Evolutionary conservation across 2,797 vertebrate genomes (phyloP), one percentile per base, ranked within the genome.

Genomic region (Anguilla marmorata): DNA sequence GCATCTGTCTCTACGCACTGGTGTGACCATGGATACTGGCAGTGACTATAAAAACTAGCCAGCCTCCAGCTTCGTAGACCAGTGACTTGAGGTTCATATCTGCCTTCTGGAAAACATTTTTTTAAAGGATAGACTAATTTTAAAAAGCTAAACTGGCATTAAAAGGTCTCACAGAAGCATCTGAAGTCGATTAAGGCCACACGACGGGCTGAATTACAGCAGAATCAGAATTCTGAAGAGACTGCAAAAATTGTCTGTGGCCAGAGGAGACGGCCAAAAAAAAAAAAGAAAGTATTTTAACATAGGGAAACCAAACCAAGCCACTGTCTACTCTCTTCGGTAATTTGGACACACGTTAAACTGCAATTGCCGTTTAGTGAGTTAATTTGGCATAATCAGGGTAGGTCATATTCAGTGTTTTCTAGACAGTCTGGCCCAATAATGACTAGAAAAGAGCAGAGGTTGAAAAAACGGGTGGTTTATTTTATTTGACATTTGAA

Each of bases 161-260:
- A 88, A 89, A 87, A 76, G 74, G 83, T 69, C 87, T 90, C 88
- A 87, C 69, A 86, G 52, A 90, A 56, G 72, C 90, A 92, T 88
- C 89, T 90, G 92, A 88, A 58, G 89, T 88, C 90, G 88, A 93
- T 92, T 91, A 92, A 50, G 84, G 54, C 80, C 21, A 74, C 88
- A 88, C 87, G 86, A 30, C 83, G 80, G 90, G 88, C 85, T 88
- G 52, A 91, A 90, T 91, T 90, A 86, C 76, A 90, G 87, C 80
- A 33, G 63, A 72, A 90, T 89, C 88, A 82, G 52, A 89, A 89
- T 90, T 88, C 91, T 90, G 63, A 89, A 66, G 85, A 89, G 85
- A 76, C 90, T 90, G 90, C 60, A 86, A 89, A 93, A 93, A 84
- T 52, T 85, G 89, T 91, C 89, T 93, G 89, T 86, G 91, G 91